These are phyloP conservation scores for Campopleginae sp. DNA, from an alignment of 2,888 invertebrate species.

Conservation along the genomic window DNA sequence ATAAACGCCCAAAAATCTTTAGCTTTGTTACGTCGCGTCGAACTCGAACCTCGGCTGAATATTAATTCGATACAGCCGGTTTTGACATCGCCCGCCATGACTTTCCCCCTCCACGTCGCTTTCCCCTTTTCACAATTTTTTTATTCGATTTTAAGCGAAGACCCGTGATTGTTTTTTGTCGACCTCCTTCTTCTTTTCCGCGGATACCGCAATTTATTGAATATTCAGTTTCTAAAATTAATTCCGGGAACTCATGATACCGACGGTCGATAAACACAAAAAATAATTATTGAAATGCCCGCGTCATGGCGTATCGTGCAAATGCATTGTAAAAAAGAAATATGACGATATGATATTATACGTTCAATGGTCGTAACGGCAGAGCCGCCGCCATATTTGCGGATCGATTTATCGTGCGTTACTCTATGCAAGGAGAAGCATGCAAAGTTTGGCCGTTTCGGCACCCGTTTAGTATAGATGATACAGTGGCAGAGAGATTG, in stretches of 20 bases:
- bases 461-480: neutral
- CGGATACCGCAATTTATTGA: no score
- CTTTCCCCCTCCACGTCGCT: neutral
- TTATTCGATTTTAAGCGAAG: neutral
- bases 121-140: neutral
- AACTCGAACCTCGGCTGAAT: conserved; percentile 58
- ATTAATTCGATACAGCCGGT: conserved; percentile 58
- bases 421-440: conserved; percentile 2
- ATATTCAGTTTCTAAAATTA: no score
- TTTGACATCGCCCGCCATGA: conserved; percentile 35
- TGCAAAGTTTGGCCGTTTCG: conserved; percentile 5
- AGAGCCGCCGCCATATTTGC: conserved; percentile 59
- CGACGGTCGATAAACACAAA: neutral
- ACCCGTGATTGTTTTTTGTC: neutral
- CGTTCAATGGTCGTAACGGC: conserved; percentile 36
- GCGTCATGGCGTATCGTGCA: neutral
- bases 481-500: neutral
- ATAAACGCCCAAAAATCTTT: conserved; percentile 68
- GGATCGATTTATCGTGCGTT: conserved; percentile 58
- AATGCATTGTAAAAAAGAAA: neutral
- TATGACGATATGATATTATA: neutral
- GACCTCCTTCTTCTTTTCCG: no score
- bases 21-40: conserved; percentile 61
- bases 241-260: no score
- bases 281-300: neutral